Percentiles rank a stretch among this genome's conserved stretches.
Evolutionary conservation across 2,113 vertebrate species (phyloP).

Genomic region (Leptobrachium ailaonicum): DNA sequence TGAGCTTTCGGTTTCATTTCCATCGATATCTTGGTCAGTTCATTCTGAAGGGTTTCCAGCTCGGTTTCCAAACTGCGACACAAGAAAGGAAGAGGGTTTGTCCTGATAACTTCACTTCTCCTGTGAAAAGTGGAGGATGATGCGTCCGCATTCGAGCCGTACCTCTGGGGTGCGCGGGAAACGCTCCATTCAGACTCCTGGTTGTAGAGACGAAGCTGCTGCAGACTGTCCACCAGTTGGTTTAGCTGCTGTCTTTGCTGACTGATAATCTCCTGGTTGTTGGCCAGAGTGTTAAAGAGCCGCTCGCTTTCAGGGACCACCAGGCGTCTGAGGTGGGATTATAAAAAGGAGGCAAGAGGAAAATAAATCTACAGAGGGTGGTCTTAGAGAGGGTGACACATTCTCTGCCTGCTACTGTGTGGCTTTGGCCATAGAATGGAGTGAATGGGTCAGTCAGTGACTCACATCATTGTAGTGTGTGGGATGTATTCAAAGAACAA

Average conservation of each 20-base stretch:
- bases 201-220: conserved; percentile 86
- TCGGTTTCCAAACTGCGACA: conserved; percentile 82
- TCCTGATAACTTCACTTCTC: no score
- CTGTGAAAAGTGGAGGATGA: no score
- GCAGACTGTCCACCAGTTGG: conserved; percentile 77
- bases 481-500: no score
- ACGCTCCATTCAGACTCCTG: conserved; percentile 69
- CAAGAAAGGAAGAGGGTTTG: background rate
- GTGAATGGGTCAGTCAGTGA: no score
- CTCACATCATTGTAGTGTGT: no score
- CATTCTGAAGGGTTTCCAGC: conserved; percentile 81
- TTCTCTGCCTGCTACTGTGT: no score
- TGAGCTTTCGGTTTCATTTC: conserved; percentile 68
- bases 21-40: conserved; percentile 82
- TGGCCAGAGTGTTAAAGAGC: conserved; percentile 87
- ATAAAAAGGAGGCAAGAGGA: background rate
- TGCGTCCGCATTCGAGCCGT: no score
- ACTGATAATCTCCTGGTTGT: conserved; percentile 91
- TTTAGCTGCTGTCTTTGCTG: conserved; percentile 87
- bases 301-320: conserved; percentile 86
- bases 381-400: no score
- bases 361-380: background rate
- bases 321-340: conserved; percentile 73
- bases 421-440: no score
- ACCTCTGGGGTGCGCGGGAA: conserved; percentile 30